Evolutionary conservation across 2,888 invertebrate species (phyloP).

Genomic region (Oscheius sp.): DNA sequence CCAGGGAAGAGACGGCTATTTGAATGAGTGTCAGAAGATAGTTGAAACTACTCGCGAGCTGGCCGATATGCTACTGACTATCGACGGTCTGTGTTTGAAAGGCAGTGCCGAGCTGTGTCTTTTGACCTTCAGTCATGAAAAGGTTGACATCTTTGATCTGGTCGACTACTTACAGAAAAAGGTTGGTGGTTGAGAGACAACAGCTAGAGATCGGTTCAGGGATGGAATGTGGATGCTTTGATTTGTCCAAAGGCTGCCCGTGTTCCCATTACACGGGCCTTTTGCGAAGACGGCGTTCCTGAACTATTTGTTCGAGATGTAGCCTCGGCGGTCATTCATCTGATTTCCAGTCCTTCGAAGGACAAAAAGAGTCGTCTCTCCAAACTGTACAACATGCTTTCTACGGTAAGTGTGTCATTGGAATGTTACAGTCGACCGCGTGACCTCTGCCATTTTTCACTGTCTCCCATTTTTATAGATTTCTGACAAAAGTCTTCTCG

Average conservation of each 20-base stretch:
- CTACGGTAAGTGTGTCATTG: constrained; percentile 40
- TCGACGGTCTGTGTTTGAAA: constrained; percentile 47
- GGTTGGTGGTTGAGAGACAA: constrained; percentile 32
- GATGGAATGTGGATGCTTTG: constrained; percentile 58
- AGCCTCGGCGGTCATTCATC: constrained; percentile 34
- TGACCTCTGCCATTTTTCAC: not conserved
- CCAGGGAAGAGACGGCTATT: constrained; percentile 65
- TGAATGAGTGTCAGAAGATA: constrained; percentile 79
- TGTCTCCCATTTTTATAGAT: constrained; percentile 33
- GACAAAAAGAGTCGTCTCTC: constrained; percentile 44
- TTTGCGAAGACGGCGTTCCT: constrained; percentile 52
- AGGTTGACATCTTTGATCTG: constrained; percentile 89
- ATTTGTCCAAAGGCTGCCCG: constrained; percentile 50
- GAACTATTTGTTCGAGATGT: constrained; percentile 54
- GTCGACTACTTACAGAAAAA: constrained; percentile 80
- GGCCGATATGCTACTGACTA: constrained; percentile 16
- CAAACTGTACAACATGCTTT: constrained; percentile 47
- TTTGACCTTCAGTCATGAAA: constrained; percentile 82
- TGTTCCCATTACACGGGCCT: constrained; percentile 45
- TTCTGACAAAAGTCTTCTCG: constrained; percentile 47
- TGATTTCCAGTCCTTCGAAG: constrained; percentile 1
- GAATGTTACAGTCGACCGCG: not conserved
- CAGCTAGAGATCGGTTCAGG: constrained; percentile 32
- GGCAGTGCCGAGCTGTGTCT: constrained; percentile 91
- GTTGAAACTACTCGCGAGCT: constrained; percentile 40